A percentile compares a stretch with the other conserved stretches of the same genome.
phyloP scores from a whole-genome alignment of 2,888 invertebrate species.

The Amphipoea lucens region DNA sequence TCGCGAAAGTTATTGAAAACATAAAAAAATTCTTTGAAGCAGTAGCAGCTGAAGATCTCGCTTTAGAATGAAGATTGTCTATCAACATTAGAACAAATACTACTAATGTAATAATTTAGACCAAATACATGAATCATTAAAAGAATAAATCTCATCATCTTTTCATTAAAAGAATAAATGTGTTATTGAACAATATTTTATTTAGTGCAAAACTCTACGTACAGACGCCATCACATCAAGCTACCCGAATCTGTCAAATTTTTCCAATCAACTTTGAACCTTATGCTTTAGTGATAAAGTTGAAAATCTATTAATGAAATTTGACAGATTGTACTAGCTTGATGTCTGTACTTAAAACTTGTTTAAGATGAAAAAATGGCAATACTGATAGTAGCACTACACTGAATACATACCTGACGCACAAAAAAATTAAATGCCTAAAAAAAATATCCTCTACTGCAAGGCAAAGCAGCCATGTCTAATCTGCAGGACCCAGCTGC shows the following conservation, averaged over 20 bases:
- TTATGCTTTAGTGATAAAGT: no score
- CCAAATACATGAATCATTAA: neutral
- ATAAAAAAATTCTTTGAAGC: constrained; percentile 63
- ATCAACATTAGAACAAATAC: neutral
- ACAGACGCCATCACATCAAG: no score
- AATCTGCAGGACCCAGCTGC: no score
- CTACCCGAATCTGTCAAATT: no score
- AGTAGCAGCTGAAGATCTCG: constrained; percentile 63
- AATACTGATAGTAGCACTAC: no score
- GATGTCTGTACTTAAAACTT: neutral
- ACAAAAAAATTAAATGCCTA: neutral
- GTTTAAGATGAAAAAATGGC: neutral
- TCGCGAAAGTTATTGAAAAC: constrained; percentile 53
- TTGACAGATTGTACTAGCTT: no score
- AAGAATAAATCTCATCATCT: no score
- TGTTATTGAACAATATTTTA: neutral
- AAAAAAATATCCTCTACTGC: neutral
- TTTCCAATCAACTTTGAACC: no score
- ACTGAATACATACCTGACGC: no score
- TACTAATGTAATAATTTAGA: constrained; percentile 3
- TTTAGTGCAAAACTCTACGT: neutral
- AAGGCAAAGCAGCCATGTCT: neutral
- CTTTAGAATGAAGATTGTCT: constrained; percentile 18
- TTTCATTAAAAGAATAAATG: neutral
- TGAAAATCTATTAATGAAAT: no score